A percentile compares a stretch with the other conserved stretches of the same genome.
These are phyloP conservation scores for Halesus radiatus DNA, from an alignment of 1,140 invertebrate species.

Conservation along the genomic window DNA sequence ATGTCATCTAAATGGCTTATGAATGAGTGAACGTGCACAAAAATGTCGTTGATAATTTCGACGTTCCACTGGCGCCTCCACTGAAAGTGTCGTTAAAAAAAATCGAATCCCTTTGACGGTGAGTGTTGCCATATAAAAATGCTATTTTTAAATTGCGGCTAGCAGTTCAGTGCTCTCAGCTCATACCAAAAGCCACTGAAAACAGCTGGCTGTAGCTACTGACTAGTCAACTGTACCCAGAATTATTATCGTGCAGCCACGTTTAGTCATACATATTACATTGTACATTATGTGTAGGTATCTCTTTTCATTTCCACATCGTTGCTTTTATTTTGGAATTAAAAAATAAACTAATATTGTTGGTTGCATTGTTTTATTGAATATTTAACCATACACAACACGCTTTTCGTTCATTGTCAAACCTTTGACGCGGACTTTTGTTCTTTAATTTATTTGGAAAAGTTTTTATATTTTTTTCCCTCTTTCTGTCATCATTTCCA, in stretches of 20 bases:
- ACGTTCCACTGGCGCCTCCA: background rate
- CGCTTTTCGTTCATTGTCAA: too few relatives aligned
- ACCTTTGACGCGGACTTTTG: too few relatives aligned
- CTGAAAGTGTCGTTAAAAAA: background rate
- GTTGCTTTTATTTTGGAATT: too few relatives aligned
- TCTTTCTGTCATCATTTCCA: too few relatives aligned
- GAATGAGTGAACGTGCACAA: background rate
- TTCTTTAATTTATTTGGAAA: too few relatives aligned
- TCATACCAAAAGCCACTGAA: background rate
- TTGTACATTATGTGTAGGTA: background rate
- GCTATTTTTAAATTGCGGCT: conserved; percentile 7
- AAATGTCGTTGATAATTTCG: background rate
- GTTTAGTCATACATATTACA: background rate
- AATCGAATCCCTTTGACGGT: conserved; percentile 23
- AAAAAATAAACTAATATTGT: too few relatives aligned
- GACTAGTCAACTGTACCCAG: background rate
- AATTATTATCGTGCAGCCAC: conserved; percentile 3
- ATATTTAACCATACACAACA: too few relatives aligned
- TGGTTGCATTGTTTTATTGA: too few relatives aligned
- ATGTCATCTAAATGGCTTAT: background rate
- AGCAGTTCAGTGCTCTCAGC: conserved; percentile 14
- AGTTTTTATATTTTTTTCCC: too few relatives aligned
- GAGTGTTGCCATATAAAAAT: conserved; percentile 14
- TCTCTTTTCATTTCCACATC: too few relatives aligned
- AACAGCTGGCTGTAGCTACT: background rate